These are phyloP conservation scores for Seira sanloemensis DNA, from an alignment of 2,888 invertebrate genomes.

Conservation along the genomic window DNA sequence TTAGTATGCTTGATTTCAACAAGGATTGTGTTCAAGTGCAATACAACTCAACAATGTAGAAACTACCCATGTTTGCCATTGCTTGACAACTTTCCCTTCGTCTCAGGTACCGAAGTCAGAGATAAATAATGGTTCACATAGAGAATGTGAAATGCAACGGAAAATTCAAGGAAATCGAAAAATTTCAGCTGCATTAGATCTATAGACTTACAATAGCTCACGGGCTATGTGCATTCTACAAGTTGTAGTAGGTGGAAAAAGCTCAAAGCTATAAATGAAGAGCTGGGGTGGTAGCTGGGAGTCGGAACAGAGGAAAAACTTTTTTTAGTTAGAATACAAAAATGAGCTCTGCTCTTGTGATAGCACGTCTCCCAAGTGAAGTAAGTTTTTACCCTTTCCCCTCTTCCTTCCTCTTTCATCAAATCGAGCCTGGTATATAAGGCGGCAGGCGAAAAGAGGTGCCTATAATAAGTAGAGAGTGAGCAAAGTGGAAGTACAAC, in stretches of 20 bases:
- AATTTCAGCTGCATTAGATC: conserved; percentile 58
- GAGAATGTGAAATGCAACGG: conserved; percentile 53
- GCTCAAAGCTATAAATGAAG: not conserved
- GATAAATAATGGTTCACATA: conserved; percentile 23
- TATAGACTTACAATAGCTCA: conserved; percentile 22
- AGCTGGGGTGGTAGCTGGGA: not conserved
- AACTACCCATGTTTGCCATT: too few species aligned
- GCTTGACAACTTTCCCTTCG: too few species aligned
- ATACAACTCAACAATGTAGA: too few species aligned
- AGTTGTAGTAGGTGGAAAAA: not conserved
- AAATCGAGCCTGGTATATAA: not conserved
- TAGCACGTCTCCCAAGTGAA: conserved; percentile 12
- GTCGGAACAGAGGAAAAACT: not conserved
- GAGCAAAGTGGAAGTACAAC: too few species aligned
- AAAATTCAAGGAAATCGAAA: conserved; percentile 49
- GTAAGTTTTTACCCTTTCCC: conserved; percentile 16
- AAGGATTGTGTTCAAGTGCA: too few species aligned
- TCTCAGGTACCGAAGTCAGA: too few species aligned
- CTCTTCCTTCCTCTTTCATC: conserved; percentile 14
- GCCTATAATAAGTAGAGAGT: too few species aligned
- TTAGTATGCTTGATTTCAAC: too few species aligned
- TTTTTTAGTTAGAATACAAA: not conserved
- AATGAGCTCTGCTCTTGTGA: conserved; percentile 5
- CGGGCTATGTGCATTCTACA: conserved; percentile 2
- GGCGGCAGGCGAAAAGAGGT: too few species aligned